Percentiles rank a stretch among this genome's conserved stretches.
Conservation (phyloP, 2,888 invertebrate species). For the Polyploca ridens region DNA sequence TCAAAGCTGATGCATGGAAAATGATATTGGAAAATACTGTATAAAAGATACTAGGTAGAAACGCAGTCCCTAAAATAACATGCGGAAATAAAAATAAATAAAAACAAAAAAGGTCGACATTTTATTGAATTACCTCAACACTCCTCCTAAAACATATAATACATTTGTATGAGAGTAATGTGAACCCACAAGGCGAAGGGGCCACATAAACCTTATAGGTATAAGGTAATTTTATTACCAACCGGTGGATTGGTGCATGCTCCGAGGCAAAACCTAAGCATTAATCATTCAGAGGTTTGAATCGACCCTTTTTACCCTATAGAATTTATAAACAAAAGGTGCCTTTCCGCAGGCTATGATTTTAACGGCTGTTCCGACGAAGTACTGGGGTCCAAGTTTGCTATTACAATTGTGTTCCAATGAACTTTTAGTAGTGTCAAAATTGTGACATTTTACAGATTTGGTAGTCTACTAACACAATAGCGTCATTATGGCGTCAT, state of each 20-base stretch:
- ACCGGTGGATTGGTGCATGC: background rate
- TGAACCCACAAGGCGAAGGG: background rate
- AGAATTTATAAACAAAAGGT: background rate
- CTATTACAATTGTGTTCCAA: too few relatives aligned
- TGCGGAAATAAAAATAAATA: background rate
- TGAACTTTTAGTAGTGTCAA: too few relatives aligned
- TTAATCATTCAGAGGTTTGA: slow-evolving; percentile 14
- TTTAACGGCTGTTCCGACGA: too few relatives aligned
- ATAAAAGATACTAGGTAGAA: background rate
- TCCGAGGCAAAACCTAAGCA: background rate
- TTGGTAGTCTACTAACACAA: too few relatives aligned
- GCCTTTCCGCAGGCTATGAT: background rate
- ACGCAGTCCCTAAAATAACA: too few relatives aligned
- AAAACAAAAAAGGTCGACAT: background rate
- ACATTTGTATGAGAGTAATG: background rate
- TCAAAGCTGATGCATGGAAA: too few relatives aligned
- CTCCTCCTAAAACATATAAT: background rate
- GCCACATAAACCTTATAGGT: background rate
- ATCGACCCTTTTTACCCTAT: slow-evolving; percentile 16
- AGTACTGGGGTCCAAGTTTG: too few relatives aligned
- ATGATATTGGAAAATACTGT: too few relatives aligned
- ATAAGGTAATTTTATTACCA: slow-evolving; percentile 3
- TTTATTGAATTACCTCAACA: background rate
- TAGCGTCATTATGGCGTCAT: too few relatives aligned
- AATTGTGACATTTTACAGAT: too few relatives aligned